Conservation (phyloP, 2,797 vertebrate species). For the Sebastiscus tertius region DNA sequence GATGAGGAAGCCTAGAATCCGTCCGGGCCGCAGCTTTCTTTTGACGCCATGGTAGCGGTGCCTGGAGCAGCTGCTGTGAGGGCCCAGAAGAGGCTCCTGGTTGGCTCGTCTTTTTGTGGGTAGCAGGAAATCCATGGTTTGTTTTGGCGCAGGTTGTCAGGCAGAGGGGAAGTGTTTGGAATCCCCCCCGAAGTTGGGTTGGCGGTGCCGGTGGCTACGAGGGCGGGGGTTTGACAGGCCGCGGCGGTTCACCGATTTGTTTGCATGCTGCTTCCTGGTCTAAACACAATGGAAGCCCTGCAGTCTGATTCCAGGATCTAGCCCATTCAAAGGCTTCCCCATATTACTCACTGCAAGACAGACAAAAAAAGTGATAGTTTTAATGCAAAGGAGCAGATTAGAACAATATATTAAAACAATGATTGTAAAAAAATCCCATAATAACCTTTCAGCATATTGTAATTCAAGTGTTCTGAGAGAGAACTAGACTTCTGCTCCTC, state of each 20-base stretch:
- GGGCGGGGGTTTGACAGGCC: conserved; percentile 60
- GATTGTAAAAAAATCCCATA: no score
- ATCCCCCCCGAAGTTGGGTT: conserved; percentile 38
- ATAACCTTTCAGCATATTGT: no score
- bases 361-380: background rate
- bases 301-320: conserved; percentile 74
- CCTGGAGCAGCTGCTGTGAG: conserved; percentile 63
- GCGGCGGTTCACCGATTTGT: conserved; percentile 63
- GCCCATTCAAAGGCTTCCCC: conserved; percentile 81
- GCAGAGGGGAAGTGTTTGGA: conserved; percentile 36
- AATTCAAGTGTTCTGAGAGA: no score
- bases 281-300: conserved; percentile 65
- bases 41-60: conserved; percentile 78
- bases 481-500: no score
- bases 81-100: conserved; percentile 53
- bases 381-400: background rate
- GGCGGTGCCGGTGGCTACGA: conserved; percentile 33
- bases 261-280: conserved; percentile 70
- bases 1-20: conserved; percentile 88
- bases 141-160: conserved; percentile 42
- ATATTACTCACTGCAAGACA: conserved; percentile 81
- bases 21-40: conserved; percentile 90
- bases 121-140: conserved; percentile 68
- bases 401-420: background rate
- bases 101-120: conserved; percentile 53